Evolutionary conservation across 2,113 vertebrate species (phyloP).

Genomic region (Clarias batrachus): DNA sequence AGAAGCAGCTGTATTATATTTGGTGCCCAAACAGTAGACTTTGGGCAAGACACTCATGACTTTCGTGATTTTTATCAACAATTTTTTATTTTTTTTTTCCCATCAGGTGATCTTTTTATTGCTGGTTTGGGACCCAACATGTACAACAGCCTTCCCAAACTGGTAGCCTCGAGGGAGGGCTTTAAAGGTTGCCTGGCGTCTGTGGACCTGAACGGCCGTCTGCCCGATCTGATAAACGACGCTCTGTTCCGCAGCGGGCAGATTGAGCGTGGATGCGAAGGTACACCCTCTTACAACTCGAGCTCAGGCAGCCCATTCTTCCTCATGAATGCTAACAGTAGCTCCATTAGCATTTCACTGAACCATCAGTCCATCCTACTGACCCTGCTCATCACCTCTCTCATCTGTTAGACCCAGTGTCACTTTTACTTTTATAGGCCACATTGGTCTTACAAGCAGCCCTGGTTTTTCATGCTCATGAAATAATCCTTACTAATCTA

Average conservation of each 20-base stretch:
- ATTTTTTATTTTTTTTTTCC: not conserved
- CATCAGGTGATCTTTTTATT: constrained; percentile 91
- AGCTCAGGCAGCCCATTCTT: constrained; percentile 66
- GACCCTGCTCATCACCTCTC: constrained; percentile 58
- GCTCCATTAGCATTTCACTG: constrained; percentile 58
- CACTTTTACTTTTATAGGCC: constrained; percentile 62
- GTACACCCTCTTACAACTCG: constrained; percentile 75
- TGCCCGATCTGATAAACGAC: constrained; percentile 92
- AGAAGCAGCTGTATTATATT: not conserved
- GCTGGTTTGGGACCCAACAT: constrained; percentile 92
- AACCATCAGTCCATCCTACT: constrained; percentile 57
- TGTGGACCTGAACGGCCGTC: constrained; percentile 93
- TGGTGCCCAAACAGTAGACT: not conserved
- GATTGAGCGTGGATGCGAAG: constrained; percentile 99
- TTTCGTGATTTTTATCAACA: not conserved
- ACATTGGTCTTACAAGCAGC: constrained; percentile 61
- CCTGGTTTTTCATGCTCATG: constrained; percentile 16
- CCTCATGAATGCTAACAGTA: constrained; percentile 72
- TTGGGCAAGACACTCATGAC: not conserved
- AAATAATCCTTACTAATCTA: constrained; percentile 7
- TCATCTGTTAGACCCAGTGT: constrained; percentile 50
- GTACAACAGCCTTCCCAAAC: constrained; percentile 91
- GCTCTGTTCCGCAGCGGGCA: constrained; percentile 94
- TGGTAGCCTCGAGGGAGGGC: constrained; percentile 94
- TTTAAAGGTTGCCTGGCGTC: constrained; percentile 97